Evolutionary conservation across 2,888 invertebrate species (phyloP), one percentile per base, ranked within the genome.

Genomic region (Corbicula japonica): DNA sequence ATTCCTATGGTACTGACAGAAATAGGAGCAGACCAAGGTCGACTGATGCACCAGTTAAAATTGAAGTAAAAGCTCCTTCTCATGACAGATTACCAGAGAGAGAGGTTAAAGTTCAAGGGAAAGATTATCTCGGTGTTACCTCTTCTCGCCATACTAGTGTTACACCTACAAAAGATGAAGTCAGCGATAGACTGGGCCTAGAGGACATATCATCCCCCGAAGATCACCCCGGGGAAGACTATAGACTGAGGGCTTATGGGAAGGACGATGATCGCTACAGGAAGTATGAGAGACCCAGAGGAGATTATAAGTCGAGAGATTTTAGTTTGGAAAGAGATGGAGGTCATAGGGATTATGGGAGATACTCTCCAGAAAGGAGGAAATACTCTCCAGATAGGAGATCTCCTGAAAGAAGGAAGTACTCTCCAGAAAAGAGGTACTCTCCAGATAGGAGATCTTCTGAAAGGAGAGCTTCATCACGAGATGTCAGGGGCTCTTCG

Each of bases 141-240:
- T 12, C 21, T 1, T 52, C 34, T 30, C 4, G 66, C n/a, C 54
- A 48, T 38, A 54, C 44, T 32, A 79, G 75, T 66, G 66, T 74
- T 1, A 80, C 80, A 46, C 80, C 80, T 0, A 80, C 80, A 1
- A 80, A 65, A 50, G 80, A 80, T 72, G 80, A 80, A 61, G 66
- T 80, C 1, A 72, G 71, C 62, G 80, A 80, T 34, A 41, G 75
- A n/a, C 60, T 80, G 0, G 80, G 80, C 4, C 38, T 80, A 46
- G 80, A 80, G 48, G 80, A 80, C 46, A 80, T 80, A 12, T 80
- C 80, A 5, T 80, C 80, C 2, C 80, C 80, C 2, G 80, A 80
- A 30, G 80, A 50, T 46, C 34, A 69, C 8, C 48, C 48, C 5
- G 30, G 48, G 21, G 70, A 70, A 10, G 74, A 79, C 65, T 72